Evolutionary conservation across 1,140 invertebrate genomes (phyloP).

Genomic region (Drosophila takahashii): DNA sequence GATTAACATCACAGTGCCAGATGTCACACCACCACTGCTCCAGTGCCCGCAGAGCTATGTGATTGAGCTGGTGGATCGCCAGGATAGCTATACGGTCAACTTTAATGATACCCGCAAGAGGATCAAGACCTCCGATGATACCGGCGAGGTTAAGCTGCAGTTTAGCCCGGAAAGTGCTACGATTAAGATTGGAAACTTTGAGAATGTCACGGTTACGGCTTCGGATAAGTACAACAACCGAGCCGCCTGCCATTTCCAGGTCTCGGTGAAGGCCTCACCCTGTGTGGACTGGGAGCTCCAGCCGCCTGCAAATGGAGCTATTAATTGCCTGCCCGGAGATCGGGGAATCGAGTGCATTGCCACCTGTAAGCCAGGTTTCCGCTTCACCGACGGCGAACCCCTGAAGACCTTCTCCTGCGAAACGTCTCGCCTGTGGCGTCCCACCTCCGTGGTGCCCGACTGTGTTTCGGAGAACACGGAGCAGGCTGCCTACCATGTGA

Average conservation of each 20-base stretch:
- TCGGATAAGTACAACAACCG: slow-evolving; percentile 95
- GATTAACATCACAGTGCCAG: slow-evolving; percentile 97
- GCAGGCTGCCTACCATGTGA: slow-evolving; percentile 96
- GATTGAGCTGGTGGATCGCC: slow-evolving; percentile 94
- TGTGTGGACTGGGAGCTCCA: slow-evolving; percentile 97
- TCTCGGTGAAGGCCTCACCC: slow-evolving; percentile 95
- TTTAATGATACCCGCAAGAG: slow-evolving; percentile 95
- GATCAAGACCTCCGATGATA: slow-evolving; percentile 95
- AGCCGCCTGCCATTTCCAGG: slow-evolving; percentile 97
- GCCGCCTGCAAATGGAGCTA: slow-evolving; percentile 93
- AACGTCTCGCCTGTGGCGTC: slow-evolving; percentile 91
- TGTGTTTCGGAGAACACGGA: slow-evolving; percentile 97
- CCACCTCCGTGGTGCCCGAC: slow-evolving; percentile 94
- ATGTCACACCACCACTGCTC: slow-evolving; percentile 96
- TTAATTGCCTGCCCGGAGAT: slow-evolving; percentile 94
- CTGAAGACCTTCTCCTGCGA: slow-evolving; percentile 94
- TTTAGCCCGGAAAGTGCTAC: slow-evolving; percentile 94
- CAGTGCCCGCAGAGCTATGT: slow-evolving; percentile 98
- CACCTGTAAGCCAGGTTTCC: slow-evolving; percentile 95
- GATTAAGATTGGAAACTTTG: slow-evolving; percentile 95
- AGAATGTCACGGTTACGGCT: slow-evolving; percentile 97
- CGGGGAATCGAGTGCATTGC: slow-evolving; percentile 93
- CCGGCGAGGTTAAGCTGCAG: slow-evolving; percentile 93
- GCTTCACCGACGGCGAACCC: slow-evolving; percentile 95
- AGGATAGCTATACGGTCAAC: slow-evolving; percentile 95